phyloP scores from a whole-genome alignment of 2,888 invertebrate species.

The Cacoxenus indagator region DNA sequence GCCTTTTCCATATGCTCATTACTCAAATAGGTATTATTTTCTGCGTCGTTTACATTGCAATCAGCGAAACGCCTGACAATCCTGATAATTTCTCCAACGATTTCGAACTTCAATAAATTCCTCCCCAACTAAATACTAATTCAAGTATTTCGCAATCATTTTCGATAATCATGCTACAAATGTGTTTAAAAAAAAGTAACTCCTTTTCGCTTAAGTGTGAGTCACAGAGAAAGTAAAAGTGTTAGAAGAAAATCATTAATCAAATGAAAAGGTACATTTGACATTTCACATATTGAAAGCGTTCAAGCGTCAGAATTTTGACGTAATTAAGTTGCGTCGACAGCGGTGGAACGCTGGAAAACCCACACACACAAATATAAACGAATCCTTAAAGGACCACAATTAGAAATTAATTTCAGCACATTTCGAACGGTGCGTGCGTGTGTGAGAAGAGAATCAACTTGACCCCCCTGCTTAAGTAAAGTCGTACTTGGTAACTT shows the following conservation, averaged over 20 bases:
- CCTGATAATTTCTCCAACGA: background rate
- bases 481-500: background rate
- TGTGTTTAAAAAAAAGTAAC: background rate
- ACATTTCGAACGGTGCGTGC: constrained; percentile 6
- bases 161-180: background rate
- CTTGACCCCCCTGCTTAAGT: no score
- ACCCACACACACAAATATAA: background rate
- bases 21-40: no score
- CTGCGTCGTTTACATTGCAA: no score
- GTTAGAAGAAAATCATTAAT: constrained; percentile 33
- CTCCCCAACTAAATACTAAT: background rate
- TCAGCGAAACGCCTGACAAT: no score
- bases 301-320: constrained; percentile 42
- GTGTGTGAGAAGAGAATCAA: no score
- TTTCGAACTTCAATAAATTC: background rate
- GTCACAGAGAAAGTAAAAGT: background rate
- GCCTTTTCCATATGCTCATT: no score
- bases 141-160: background rate
- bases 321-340: constrained; percentile 47
- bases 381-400: constrained; percentile 28
- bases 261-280: constrained; percentile 28
- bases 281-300: constrained; percentile 38
- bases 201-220: background rate
- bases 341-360: constrained; percentile 24
- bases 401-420: constrained; percentile 64